phyloP scores from a whole-genome alignment of 2,888 invertebrate species.

The Torymus auratus region DNA sequence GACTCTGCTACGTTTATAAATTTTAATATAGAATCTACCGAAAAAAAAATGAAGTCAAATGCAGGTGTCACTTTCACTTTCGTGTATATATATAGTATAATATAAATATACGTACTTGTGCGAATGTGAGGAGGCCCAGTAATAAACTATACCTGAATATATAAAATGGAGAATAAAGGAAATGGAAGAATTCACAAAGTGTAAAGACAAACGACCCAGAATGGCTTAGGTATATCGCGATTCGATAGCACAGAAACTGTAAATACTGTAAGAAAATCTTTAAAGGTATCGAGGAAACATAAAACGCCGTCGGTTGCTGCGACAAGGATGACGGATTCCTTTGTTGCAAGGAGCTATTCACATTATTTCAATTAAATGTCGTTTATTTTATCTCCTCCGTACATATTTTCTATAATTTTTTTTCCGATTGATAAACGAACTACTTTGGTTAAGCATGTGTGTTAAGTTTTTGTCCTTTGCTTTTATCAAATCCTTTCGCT shows the following conservation, averaged over 20 bases:
- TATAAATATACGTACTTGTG: constrained; percentile 58
- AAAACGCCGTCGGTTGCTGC: constrained; percentile 46
- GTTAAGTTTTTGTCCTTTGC: background rate
- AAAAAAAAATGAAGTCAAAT: constrained; percentile 44
- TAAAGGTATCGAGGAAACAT: constrained; percentile 54
- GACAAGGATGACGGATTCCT: constrained; percentile 29
- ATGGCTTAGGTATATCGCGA: constrained; percentile 52
- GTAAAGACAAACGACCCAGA: constrained; percentile 40
- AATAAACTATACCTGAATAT: constrained; percentile 49
- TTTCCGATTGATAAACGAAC: background rate
- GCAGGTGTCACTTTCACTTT: constrained; percentile 60
- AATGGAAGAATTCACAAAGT: constrained; percentile 39
- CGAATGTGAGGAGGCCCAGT: constrained; percentile 54
- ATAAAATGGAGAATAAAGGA: constrained; percentile 24
- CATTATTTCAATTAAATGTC: too few relatives aligned
- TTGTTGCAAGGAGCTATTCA: background rate
- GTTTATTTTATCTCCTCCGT: background rate
- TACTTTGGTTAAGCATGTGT: too few relatives aligned
- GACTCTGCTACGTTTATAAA: constrained; percentile 62
- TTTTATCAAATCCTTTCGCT: constrained; percentile 27
- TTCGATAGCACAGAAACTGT: constrained; percentile 59
- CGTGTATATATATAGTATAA: constrained; percentile 65
- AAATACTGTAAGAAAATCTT: constrained; percentile 67
- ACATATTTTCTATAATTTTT: background rate
- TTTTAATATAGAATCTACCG: constrained; percentile 58